A percentile compares a stretch with the other conserved stretches of the same genome.
Conservation (phyloP, 2,797 vertebrate genomes). For the Pangasius macronema region DNA sequence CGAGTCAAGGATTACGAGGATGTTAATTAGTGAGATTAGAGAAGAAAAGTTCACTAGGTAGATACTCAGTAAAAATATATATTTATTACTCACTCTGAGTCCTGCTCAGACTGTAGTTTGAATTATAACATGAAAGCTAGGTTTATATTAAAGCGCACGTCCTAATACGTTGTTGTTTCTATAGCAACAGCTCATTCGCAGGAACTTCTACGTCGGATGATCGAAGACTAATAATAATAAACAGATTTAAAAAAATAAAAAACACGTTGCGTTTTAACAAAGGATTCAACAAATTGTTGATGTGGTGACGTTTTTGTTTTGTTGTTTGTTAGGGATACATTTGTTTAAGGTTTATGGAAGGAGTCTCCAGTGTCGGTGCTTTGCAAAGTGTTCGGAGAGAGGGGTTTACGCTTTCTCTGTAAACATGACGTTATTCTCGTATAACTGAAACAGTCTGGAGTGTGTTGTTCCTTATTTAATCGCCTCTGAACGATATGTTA, state of each 20-base stretch:
- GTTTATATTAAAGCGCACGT: background rate
- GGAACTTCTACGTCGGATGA: background rate
- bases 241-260: background rate
- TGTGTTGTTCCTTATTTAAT: too few relatives aligned
- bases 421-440: too few relatives aligned
- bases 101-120: background rate
- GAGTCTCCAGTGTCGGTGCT: background rate
- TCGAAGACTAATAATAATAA: background rate
- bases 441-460: too few relatives aligned
- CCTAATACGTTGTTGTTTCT: background rate
- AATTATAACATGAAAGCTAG: background rate
- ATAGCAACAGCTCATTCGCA: background rate
- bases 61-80: background rate
- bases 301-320: background rate
- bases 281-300: too few relatives aligned
- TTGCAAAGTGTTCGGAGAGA: background rate
- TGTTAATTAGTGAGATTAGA: background rate
- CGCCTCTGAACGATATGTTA: too few relatives aligned
- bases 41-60: background rate
- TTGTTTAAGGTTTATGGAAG: background rate
- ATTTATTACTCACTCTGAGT: background rate
- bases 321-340: background rate
- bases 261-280: background rate
- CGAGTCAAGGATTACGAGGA: background rate
- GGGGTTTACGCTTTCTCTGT: background rate